A percentile compares a stretch with the other conserved stretches of the same genome.
Conservation (phyloP, 2,797 vertebrate species). For the Poecile montanus region DNA sequence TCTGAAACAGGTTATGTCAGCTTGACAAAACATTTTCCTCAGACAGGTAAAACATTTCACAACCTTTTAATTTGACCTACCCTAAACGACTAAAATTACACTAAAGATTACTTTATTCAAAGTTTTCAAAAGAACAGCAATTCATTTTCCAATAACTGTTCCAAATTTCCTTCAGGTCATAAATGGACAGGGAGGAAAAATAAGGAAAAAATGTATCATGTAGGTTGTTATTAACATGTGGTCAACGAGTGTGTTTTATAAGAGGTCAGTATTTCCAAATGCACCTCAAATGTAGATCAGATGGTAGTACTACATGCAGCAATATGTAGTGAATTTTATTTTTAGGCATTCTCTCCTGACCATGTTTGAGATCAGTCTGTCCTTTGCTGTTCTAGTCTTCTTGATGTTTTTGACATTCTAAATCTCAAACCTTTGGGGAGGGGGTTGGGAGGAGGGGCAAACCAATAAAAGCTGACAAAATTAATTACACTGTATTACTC, state of each 20-base stretch:
- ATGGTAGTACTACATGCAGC: background rate
- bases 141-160: background rate
- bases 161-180: background rate
- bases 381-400: constrained; percentile 29
- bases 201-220: background rate
- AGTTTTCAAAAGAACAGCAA: background rate
- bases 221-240: background rate
- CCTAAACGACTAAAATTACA: background rate
- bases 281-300: background rate
- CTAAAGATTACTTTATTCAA: background rate
- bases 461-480: constrained; percentile 52
- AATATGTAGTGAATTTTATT: background rate
- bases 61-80: background rate
- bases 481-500: constrained; percentile 48
- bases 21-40: background rate
- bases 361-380: constrained; percentile 14
- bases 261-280: background rate
- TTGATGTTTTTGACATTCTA: constrained; percentile 28
- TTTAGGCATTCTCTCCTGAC: constrained; percentile 18
- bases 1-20: background rate
- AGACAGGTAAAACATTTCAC: background rate
- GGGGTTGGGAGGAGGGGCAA: background rate
- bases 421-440: background rate
- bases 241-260: background rate
- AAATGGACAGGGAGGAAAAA: too few relatives aligned